Evolutionary conservation across 2,888 invertebrate genomes (phyloP).

Genomic region (Drosophila stalkeri): DNA sequence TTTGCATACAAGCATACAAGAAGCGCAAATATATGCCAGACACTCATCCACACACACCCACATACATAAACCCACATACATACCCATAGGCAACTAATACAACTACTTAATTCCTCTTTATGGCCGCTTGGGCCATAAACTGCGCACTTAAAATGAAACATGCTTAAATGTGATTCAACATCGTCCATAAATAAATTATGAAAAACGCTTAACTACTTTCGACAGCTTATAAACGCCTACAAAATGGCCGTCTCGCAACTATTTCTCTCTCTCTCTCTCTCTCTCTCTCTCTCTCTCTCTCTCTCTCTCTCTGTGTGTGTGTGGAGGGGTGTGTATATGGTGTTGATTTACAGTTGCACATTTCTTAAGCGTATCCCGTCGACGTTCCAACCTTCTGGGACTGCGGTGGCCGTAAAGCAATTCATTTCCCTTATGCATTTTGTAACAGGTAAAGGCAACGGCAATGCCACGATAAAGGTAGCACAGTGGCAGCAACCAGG

Average conservation of each 20-base stretch:
- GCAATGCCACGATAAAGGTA: slow-evolving; percentile 12
- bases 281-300: not conserved
- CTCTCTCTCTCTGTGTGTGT: not conserved
- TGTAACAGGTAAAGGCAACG: slow-evolving; percentile 53
- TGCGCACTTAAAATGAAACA: slow-evolving; percentile 80
- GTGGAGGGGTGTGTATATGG: slow-evolving; percentile 38
- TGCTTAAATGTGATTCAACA: slow-evolving; percentile 76
- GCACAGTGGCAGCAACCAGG: slow-evolving; percentile 32
- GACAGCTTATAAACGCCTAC: slow-evolving; percentile 82
- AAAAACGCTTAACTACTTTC: slow-evolving; percentile 82
- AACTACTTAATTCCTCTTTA: slow-evolving; percentile 74
- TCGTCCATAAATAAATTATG: slow-evolving; percentile 78
- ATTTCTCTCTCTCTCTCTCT: slow-evolving; percentile 24
- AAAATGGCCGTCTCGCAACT: slow-evolving; percentile 69
- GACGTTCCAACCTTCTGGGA: slow-evolving; percentile 56
- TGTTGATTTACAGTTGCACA: slow-evolving; percentile 82
- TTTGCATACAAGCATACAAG: slow-evolving; percentile 62
- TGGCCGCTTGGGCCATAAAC: slow-evolving; percentile 75
- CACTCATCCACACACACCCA: not conserved
- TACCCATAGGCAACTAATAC: slow-evolving; percentile 35
- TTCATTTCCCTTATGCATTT: slow-evolving; percentile 82
- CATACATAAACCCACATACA: slow-evolving; percentile 6
- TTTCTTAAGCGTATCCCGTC: slow-evolving; percentile 61
- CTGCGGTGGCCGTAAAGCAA: slow-evolving; percentile 81
- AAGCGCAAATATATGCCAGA: slow-evolving; percentile 55